Percentiles rank a stretch among this genome's conserved stretches.
These are phyloP conservation scores for Drosophila robusta DNA, from an alignment of 2,888 invertebrate genomes.

Conservation along the genomic window DNA sequence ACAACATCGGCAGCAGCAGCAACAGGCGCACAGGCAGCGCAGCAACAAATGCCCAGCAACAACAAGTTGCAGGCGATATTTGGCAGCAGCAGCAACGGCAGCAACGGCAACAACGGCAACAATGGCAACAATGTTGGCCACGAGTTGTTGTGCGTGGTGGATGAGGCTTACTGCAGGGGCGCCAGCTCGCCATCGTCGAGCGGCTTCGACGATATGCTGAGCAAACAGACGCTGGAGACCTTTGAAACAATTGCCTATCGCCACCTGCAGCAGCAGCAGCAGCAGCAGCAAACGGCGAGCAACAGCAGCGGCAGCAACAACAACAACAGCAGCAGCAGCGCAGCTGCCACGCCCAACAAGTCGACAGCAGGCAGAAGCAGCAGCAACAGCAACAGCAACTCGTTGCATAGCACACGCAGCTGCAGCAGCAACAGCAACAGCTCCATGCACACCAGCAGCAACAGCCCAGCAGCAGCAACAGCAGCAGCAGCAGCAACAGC, in stretches of 20 bases:
- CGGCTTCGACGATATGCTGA: slow-evolving; percentile 81
- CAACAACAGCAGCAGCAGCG: slow-evolving; percentile 20
- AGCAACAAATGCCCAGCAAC: slow-evolving; percentile 44
- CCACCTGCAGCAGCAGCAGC: slow-evolving; percentile 68
- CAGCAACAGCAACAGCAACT: slow-evolving; percentile 52
- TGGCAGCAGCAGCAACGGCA: slow-evolving; percentile 34
- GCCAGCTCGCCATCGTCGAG: slow-evolving; percentile 78
- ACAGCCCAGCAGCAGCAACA: slow-evolving; percentile 40
- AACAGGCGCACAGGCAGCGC: slow-evolving; percentile 33
- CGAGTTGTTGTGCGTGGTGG: slow-evolving; percentile 74
- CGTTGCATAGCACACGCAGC: slow-evolving; percentile 42
- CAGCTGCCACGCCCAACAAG: slow-evolving; percentile 23
- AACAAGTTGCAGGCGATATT: slow-evolving; percentile 27
- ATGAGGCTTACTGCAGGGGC: slow-evolving; percentile 81
- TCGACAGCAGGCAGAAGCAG: slow-evolving; percentile 10
- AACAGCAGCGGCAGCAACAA: slow-evolving; percentile 21
- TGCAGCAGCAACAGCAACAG: slow-evolving; percentile 57
- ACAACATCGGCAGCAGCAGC: slow-evolving; percentile 42
- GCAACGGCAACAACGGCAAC: slow-evolving; percentile 23
- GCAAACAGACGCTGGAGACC: slow-evolving; percentile 82
- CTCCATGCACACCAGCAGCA: slow-evolving; percentile 48
- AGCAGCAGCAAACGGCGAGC: slow-evolving; percentile 30
- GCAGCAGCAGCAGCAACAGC: slow-evolving; percentile 43
- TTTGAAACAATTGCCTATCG: slow-evolving; percentile 84
- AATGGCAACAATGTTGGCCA: slow-evolving; percentile 59